Conservation (phyloP, 1,140 invertebrate genomes). For the Macrosteles quadrilineatus region DNA sequence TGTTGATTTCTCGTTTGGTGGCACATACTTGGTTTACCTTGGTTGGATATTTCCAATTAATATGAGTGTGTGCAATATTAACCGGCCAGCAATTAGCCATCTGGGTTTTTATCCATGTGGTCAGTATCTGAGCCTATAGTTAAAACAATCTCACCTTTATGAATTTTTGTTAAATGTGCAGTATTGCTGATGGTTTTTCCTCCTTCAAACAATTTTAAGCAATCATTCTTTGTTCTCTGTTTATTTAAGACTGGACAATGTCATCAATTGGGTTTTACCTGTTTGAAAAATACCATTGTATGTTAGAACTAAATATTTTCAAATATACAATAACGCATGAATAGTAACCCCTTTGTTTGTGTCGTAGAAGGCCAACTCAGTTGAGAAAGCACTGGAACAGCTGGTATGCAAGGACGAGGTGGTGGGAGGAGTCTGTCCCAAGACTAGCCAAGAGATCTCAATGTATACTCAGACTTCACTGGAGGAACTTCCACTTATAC, state of each 20-base stretch:
- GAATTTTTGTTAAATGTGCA: no score
- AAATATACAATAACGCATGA: no score
- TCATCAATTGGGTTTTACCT: no score
- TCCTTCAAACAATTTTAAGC: no score
- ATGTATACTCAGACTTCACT: constrained; percentile 85
- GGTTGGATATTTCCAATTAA: not conserved
- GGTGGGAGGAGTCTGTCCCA: constrained; percentile 79
- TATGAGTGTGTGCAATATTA: not conserved
- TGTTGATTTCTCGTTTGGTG: no score
- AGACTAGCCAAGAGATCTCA: constrained; percentile 78
- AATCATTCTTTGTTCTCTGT: no score
- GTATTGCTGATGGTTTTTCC: no score
- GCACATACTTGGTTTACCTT: constrained; percentile 6
- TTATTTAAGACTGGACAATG: no score
- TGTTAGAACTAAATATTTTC: no score
- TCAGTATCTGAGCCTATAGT: constrained; percentile 16
- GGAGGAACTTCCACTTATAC: constrained; percentile 78
- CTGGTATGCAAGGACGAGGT: constrained; percentile 80
- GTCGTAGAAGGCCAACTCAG: constrained; percentile 73
- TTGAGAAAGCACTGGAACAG: constrained; percentile 83
- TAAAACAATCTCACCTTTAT: no score
- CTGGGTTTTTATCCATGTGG: not conserved
- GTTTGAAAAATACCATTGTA: no score
- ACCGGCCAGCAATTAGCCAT: constrained; percentile 19
- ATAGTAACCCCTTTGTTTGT: no score